Base-by-base conservation (phyloP, 2,888 invertebrate genomes). In the Mylabris sibirica region DNA sequence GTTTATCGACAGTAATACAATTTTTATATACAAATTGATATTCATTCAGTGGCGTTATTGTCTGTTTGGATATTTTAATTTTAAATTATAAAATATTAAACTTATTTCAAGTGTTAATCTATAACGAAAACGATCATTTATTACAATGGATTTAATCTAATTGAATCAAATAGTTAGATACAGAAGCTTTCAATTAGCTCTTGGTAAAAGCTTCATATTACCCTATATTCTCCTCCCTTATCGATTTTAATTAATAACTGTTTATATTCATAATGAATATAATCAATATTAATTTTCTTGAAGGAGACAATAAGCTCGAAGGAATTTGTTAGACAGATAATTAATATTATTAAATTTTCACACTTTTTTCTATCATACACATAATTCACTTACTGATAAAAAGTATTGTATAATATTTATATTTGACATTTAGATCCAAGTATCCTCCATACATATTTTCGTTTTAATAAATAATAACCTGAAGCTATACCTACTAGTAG, bases 151-250 rank as follows among this genome's bases (percentile, higher is more conserved):
- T 22, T 53, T 53, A 53, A 22, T 53, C 49, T 53, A 53, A 53
- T 53, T 22, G 44, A 44, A 44, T 44, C n/a, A 38, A 5, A 17
- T 44, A 22, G 49, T 22, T 53, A 53, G 49, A 53, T 20, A 44
- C n/a, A 22, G 49, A 53, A 53, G 49, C 49, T 53, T 53, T 53
- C 49, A 53, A 53, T 53, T 53, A 53, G 49, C 22, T 53, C 9
- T 53, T 3, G n/a, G 49, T 11, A 3, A 22, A 53, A 53, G 49
- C 22, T 53, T 22, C 49, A 53, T 11, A 53, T 53, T 53, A 49
- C 49, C 41, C 41, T 41, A 41, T n/a, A 14, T 6, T 5, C 14
- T 41, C 41, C 41, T n/a, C 14, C 3, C 41, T 41, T 41, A 53
- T 53, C 11, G 49, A 53, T 53, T 53, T 53, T 53, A 22, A 53